These are phyloP conservation scores for Cremastobaeus sp. DNA, from an alignment of 2,888 invertebrate genomes.

Conservation along the genomic window DNA sequence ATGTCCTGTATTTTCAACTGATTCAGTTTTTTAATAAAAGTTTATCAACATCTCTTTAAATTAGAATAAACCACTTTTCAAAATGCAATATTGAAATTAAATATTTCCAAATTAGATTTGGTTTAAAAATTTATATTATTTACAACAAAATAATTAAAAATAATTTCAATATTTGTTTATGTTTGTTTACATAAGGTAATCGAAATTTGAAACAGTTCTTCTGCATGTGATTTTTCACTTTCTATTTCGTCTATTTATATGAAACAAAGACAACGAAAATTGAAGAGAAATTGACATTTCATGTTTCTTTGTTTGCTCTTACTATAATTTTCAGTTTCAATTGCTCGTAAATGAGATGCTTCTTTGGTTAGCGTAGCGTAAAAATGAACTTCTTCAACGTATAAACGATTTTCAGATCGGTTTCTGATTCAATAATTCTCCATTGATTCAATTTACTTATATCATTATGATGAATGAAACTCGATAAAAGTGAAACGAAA, in stretches of 20 bases:
- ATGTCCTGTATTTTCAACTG: too few species aligned
- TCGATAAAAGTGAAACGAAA: too few species aligned
- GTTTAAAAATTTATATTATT: not conserved
- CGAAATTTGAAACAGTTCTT: too few species aligned
- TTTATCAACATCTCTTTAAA: too few species aligned
- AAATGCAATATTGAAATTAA: too few species aligned
- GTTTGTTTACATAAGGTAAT: too few species aligned
- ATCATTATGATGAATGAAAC: too few species aligned
- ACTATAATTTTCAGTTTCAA: conserved; percentile 33
- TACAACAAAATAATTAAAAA: not conserved
- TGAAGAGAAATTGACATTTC: conserved; percentile 40
- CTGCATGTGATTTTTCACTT: conserved; percentile 23
- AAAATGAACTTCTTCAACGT: conserved; percentile 8
- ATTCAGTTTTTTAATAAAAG: too few species aligned
- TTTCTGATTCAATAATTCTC: not conserved
- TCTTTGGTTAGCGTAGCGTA: conserved; percentile 38
- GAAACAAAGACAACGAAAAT: conserved; percentile 36
- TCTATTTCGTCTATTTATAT: conserved; percentile 20
- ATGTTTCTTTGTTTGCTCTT: conserved; percentile 42
- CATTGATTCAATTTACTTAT: not conserved
- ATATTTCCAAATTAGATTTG: too few species aligned
- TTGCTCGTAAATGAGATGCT: conserved; percentile 18
- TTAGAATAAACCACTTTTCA: too few species aligned
- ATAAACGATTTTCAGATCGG: not conserved
- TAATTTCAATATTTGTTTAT: not conserved